Conservation (phyloP, 2,797 vertebrate genomes). For the Falco cherrug region DNA sequence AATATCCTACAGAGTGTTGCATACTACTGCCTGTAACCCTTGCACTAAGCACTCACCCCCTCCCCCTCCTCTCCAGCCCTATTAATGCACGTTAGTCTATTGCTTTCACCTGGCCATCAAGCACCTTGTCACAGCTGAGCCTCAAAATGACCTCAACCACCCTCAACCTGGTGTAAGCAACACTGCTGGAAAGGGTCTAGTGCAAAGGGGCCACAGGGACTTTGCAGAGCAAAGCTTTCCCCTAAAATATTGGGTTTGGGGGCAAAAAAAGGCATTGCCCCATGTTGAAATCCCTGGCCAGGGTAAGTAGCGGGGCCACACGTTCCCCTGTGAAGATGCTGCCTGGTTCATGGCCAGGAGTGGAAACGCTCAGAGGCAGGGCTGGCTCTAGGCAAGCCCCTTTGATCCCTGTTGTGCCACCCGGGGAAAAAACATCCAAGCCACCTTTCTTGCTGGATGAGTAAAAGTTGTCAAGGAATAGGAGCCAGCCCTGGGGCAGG, state of each 20-base stretch:
- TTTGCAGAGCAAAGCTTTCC: not conserved
- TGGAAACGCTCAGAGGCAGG: not conserved
- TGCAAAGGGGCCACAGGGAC: rapidly evolving
- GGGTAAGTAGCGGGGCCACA: rapidly evolving
- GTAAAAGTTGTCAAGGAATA: conserved; percentile 17
- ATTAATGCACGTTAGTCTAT: not conserved
- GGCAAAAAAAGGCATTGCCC: rapidly evolving
- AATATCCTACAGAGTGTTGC: rapidly evolving
- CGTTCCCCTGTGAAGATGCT: not conserved
- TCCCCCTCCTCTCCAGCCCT: not conserved
- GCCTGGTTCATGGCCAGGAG: rapidly evolving
- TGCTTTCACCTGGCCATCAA: not conserved
- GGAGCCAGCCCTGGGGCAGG: not conserved
- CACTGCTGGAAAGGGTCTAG: too few species aligned
- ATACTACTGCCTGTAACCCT: rapidly evolving
- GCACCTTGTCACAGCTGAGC: not conserved
- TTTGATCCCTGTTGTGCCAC: conserved; percentile 24
- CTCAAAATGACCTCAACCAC: rapidly evolving
- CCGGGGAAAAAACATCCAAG: not conserved
- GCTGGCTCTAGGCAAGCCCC: conserved; percentile 40
- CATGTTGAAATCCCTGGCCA: rapidly evolving
- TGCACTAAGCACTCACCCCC: rapidly evolving
- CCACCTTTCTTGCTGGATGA: conserved; percentile 60
- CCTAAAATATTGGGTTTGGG: rapidly evolving
- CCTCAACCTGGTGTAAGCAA: not conserved